Conservation (phyloP, 2,888 invertebrate species). For the Drosophila fungiperda region DNA sequence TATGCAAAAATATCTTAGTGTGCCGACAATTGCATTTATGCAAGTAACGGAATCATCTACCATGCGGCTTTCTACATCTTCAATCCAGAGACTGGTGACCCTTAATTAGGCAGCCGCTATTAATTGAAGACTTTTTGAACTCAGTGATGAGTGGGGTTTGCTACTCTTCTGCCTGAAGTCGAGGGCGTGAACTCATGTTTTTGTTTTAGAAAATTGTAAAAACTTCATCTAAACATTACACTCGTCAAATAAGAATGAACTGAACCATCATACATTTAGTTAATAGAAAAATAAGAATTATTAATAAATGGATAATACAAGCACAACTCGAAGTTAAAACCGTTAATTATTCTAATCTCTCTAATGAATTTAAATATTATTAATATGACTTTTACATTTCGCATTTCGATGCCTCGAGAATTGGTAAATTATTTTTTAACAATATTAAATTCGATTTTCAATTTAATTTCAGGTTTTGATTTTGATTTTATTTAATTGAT, state of each 20-base stretch:
- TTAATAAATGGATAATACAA: neutral
- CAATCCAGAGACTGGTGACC: conserved; percentile 1
- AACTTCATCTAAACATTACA: neutral
- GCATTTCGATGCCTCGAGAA: neutral
- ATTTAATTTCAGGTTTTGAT: neutral
- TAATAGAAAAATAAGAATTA: neutral
- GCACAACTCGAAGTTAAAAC: neutral
- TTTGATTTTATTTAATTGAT: too few relatives aligned
- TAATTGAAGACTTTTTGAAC: conserved; percentile 40
- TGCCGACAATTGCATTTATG: conserved; percentile 27
- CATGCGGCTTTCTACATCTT: neutral
- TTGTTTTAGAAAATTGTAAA: neutral
- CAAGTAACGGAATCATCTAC: conserved; percentile 30
- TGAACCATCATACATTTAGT: neutral
- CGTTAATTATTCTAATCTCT: neutral
- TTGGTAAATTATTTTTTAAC: neutral
- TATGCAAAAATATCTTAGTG: conserved; percentile 56
- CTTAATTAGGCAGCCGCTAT: conserved; percentile 33
- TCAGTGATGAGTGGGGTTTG: conserved; percentile 6
- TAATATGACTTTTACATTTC: neutral
- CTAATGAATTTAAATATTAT: neutral
- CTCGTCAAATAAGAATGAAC: neutral
- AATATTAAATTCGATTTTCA: neutral
- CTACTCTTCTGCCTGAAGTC: conserved; percentile 11
- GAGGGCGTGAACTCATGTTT: conserved; percentile 29